A percentile compares a stretch with the other conserved stretches of the same genome.
These are phyloP conservation scores for Agelaius phoeniceus DNA, from an alignment of 2,113 vertebrate genomes.

Conservation along the genomic window DNA sequence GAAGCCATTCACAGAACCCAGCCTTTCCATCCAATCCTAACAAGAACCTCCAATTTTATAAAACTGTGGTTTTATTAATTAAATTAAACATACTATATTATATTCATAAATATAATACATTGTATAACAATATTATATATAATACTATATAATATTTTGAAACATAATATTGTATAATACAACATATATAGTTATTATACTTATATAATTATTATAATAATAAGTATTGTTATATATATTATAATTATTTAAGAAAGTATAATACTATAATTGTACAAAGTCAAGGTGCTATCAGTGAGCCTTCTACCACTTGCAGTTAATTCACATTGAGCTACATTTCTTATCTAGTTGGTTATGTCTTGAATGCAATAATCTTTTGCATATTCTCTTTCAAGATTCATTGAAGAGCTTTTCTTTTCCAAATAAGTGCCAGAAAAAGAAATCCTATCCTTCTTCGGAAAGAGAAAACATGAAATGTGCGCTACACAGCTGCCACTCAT, in stretches of 20 bases:
- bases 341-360: not conserved
- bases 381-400: not conserved
- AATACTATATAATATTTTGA: no score
- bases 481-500: not conserved
- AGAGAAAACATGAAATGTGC: not conserved
- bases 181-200: no score
- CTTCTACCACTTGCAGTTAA: not conserved
- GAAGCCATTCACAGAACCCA: not conserved
- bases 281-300: accelerated
- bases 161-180: not conserved
- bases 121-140: not conserved
- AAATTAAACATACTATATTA: not conserved
- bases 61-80: not conserved
- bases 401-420: not conserved
- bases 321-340: not conserved
- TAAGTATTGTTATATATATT: no score
- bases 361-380: not conserved
- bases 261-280: not conserved
- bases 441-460: not conserved
- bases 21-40: not conserved
- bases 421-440: not conserved
- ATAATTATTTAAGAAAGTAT: not conserved
- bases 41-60: not conserved
- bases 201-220: no score
- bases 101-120: not conserved